These are phyloP conservation scores for Mustela erminea DNA, from an alignment of 2,797 vertebrate genomes.

Conservation along the genomic window DNA sequence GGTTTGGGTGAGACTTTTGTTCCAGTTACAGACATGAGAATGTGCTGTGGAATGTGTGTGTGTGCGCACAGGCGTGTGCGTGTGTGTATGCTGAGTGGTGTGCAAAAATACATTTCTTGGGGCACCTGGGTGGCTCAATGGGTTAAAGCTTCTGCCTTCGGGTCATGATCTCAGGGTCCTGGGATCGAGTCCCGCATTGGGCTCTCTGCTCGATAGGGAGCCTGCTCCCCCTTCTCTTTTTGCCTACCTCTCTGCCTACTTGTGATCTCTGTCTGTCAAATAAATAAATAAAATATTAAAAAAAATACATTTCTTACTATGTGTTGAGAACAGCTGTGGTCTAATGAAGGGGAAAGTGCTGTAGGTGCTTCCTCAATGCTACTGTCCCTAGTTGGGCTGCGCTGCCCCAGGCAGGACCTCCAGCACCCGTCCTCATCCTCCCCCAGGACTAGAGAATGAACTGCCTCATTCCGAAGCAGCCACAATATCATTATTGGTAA, in stretches of 20 bases:
- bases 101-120: neutral
- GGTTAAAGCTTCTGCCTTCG: no score
- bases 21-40: neutral
- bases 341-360: neutral
- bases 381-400: accelerated
- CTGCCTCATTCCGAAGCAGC: neutral
- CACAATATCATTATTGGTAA: neutral
- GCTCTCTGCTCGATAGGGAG: no score
- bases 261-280: no score
- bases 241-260: no score
- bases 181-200: no score
- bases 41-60: neutral
- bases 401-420: neutral
- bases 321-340: accelerated
- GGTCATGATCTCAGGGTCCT: no score
- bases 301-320: neutral
- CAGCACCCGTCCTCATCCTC: neutral
- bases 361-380: neutral
- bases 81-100: neutral
- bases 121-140: no score
- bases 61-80: no score
- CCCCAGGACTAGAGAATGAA: neutral
- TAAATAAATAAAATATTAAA: no score
- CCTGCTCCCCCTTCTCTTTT: no score
- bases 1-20: neutral